Conservation (phyloP, 2,797 vertebrate species). For the Taenioides sp. region DNA sequence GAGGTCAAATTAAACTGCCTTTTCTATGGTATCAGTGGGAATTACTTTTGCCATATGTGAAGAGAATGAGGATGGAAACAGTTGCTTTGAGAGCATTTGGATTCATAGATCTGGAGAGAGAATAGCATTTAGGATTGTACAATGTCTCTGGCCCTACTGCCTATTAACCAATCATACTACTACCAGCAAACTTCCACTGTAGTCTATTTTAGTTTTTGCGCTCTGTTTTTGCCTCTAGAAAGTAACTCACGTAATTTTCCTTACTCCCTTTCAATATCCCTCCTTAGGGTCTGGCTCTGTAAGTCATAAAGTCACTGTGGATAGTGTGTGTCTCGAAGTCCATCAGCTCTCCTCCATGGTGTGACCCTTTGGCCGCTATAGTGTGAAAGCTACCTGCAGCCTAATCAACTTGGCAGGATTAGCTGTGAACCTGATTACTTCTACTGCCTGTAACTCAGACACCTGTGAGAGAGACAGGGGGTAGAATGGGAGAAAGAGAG, state of each 20-base stretch:
- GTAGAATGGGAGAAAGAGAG: conserved; percentile 37
- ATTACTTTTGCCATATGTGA: conserved; percentile 17
- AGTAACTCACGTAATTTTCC: conserved; percentile 59
- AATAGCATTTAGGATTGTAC: conserved; percentile 30
- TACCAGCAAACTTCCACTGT: conserved; percentile 18
- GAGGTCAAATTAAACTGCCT: conserved; percentile 30
- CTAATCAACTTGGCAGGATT: conserved; percentile 78
- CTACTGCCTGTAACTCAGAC: conserved; percentile 56
- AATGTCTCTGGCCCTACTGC: conserved; percentile 21
- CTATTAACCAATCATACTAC: conserved; percentile 42
- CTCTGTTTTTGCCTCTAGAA: conserved; percentile 21
- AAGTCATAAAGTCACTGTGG: conserved; percentile 71
- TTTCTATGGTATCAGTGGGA: conserved; percentile 4
- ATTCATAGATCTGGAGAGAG: conserved; percentile 21
- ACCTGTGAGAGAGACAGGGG: conserved; percentile 50
- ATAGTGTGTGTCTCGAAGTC: conserved; percentile 72
- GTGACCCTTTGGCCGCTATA: conserved; percentile 67
- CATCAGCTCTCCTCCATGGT: conserved; percentile 67
- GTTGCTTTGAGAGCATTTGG: conserved; percentile 16
- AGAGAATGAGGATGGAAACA: conserved; percentile 19
- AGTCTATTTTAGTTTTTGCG: conserved; percentile 31
- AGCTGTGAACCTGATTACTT: conserved; percentile 73
- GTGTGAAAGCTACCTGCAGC: conserved; percentile 72
- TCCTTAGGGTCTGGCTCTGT: conserved; percentile 65
- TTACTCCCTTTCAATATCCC: conserved; percentile 71